phyloP scores from a whole-genome alignment of 2,888 invertebrate species.

The Microctonus aethiopoides region DNA sequence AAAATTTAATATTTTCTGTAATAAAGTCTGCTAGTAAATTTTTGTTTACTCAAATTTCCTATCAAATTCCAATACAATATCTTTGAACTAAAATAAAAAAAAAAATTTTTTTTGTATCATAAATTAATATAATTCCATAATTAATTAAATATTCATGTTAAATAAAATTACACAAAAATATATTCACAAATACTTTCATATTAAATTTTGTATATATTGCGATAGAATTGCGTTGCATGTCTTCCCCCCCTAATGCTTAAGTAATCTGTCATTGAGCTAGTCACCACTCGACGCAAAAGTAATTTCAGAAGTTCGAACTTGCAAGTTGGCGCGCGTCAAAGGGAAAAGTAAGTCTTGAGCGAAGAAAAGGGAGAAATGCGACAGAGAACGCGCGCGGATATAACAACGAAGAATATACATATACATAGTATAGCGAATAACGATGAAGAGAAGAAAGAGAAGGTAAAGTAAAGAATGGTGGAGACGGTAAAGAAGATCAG shows the following conservation, averaged over 20 bases:
- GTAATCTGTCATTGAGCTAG: conserved; percentile 13
- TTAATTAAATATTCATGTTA: no score
- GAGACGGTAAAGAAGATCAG: conserved; percentile 23
- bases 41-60: no score
- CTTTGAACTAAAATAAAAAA: no score
- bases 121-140: no score
- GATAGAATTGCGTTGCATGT: background rate
- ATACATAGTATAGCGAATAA: no score
- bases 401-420: background rate
- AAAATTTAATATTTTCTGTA: no score
- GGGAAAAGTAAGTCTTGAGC: conserved; percentile 13
- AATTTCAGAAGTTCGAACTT: conserved; percentile 37
- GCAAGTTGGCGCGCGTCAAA: background rate
- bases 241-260: background rate
- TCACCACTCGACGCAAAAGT: conserved; percentile 32
- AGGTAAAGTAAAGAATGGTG: no score
- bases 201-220: background rate
- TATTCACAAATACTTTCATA: no score
- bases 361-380: conserved; percentile 15
- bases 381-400: conserved; percentile 1
- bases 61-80: no score
- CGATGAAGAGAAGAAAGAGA: background rate
- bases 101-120: no score
- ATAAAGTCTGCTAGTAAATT: no score
- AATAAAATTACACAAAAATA: no score